Percentiles rank a stretch among this genome's conserved stretches.
These are phyloP conservation scores for Gadus chalcogrammus DNA, from an alignment of 2,113 vertebrate species.

Conservation along the genomic window DNA sequence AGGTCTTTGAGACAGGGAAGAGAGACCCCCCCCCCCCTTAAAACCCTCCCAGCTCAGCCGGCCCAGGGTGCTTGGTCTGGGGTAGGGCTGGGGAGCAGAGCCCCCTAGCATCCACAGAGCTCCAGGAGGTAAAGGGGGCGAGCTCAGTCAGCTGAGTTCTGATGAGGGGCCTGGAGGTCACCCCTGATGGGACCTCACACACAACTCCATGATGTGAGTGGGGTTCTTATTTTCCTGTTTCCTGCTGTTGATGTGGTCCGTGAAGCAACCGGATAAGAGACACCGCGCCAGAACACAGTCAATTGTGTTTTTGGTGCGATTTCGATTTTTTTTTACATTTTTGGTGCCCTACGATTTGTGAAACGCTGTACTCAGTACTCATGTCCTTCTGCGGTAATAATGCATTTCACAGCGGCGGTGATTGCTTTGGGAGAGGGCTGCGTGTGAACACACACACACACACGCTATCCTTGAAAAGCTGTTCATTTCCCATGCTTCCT, in stretches of 20 bases:
- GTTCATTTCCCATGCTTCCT: conserved; percentile 45
- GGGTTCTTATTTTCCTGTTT: background rate
- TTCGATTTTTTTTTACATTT: background rate
- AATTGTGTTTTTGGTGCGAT: too few relatives aligned
- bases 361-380: background rate
- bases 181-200: background rate
- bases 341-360: background rate
- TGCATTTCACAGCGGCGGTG: background rate
- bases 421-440: conserved; percentile 13
- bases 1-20: conserved; percentile 26
- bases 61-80: too few relatives aligned
- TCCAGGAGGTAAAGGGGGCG: background rate
- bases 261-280: too few relatives aligned
- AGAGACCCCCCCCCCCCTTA: too few relatives aligned
- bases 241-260: too few relatives aligned
- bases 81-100: background rate
- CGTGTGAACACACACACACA: conserved; percentile 8
- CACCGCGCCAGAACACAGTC: too few relatives aligned
- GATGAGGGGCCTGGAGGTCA: conserved; percentile 4
- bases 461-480: conserved; percentile 42
- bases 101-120: background rate
- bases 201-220: background rate
- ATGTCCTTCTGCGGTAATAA: too few relatives aligned
- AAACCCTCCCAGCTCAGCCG: too few relatives aligned
- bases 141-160: background rate